Percentiles rank a stretch among this genome's conserved stretches.
Evolutionary conservation across 2,888 invertebrate genomes (phyloP).

Genomic region (Mimas tiliae): DNA sequence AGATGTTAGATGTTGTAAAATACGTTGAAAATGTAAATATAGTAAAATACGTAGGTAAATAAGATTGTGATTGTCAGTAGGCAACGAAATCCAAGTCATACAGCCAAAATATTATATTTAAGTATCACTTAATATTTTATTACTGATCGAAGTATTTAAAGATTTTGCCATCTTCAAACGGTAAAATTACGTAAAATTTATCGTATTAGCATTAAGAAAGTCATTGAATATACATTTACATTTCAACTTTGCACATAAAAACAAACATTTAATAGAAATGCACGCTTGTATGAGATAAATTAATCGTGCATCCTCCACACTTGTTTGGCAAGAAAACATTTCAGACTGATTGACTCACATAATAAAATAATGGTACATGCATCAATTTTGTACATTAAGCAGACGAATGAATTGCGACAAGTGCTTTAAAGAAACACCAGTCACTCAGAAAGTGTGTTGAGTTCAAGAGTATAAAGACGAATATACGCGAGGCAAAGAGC

Average conservation of each 20-base stretch:
- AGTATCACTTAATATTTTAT: neutral
- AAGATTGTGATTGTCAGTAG: too few relatives aligned
- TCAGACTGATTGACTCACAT: conserved; percentile 10
- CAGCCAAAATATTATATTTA: neutral
- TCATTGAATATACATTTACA: conserved; percentile 3
- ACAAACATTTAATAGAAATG: conserved; percentile 9
- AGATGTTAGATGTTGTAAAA: too few relatives aligned
- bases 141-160: neutral
- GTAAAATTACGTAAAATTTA: conserved; percentile 12
- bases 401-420: conserved; percentile 8
- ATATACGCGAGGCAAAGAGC: conserved; percentile 24
- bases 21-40: too few relatives aligned
- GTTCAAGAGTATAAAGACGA: conserved; percentile 30
- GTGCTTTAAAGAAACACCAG: conserved; percentile 36
- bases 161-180: neutral
- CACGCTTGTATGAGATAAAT: neutral
- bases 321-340: conserved; percentile 14
- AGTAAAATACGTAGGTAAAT: too few relatives aligned
- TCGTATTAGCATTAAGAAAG: conserved; percentile 19
- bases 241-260: conserved; percentile 8
- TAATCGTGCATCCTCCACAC: neutral
- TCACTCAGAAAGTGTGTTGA: conserved; percentile 46
- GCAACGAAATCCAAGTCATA: neutral
- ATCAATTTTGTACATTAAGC: conserved; percentile 19
- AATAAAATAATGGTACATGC: conserved; percentile 15